phyloP scores from a whole-genome alignment of 2,797 vertebrate species.

The Cirrhinus molitorella region DNA sequence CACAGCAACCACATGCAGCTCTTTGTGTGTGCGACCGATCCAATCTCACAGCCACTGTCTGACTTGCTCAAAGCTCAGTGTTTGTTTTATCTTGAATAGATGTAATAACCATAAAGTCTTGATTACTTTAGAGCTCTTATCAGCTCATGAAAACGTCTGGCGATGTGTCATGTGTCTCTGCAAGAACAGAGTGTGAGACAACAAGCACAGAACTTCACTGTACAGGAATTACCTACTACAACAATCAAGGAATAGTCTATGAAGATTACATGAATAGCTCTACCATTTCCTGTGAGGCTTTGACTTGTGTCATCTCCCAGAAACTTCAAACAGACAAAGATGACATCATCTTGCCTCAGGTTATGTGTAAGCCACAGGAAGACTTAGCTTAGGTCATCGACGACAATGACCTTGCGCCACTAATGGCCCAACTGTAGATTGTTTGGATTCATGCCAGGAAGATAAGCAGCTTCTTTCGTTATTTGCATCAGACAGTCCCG shows the following conservation, averaged over 20 bases:
- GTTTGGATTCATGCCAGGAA: slow-evolving; percentile 19
- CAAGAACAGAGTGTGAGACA: neutral
- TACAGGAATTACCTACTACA: neutral
- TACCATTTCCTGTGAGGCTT: neutral
- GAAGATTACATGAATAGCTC: neutral
- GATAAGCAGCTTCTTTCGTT: slow-evolving; percentile 22
- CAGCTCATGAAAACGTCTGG: slow-evolving; percentile 28
- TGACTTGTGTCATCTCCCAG: neutral
- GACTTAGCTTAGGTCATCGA: slow-evolving; percentile 24
- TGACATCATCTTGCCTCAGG: slow-evolving; percentile 17
- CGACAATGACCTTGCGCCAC: neutral
- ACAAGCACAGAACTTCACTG: neutral
- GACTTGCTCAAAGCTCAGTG: slow-evolving; percentile 14
- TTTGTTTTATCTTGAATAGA: slow-evolving; percentile 45
- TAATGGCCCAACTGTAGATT: neutral
- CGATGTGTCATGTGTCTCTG: slow-evolving; percentile 27
- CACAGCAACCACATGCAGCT: neutral
- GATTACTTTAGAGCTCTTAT: slow-evolving; percentile 40
- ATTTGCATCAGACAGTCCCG: neutral
- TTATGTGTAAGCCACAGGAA: slow-evolving; percentile 20
- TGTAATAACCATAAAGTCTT: slow-evolving; percentile 37
- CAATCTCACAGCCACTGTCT: neutral
- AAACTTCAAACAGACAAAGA: neutral
- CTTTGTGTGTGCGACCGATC: neutral
- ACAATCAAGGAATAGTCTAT: neutral